Evolutionary conservation across 1,140 invertebrate genomes (phyloP), one percentile per base, ranked within the genome.

Genomic region (Heliothis subflexa): DNA sequence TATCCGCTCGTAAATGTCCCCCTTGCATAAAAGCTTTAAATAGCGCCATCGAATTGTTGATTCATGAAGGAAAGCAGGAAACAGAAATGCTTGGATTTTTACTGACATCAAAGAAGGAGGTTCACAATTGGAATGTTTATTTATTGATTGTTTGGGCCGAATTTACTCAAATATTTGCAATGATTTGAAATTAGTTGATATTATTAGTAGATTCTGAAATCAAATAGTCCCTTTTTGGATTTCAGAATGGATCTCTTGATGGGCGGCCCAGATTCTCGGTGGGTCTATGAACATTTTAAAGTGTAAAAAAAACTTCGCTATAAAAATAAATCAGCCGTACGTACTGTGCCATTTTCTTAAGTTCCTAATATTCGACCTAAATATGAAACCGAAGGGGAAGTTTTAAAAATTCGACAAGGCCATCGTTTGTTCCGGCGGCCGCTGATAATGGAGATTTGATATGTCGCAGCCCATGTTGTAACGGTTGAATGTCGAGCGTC

Each of bases 391-490:
- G 21, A 55, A 62, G 45, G 11, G 62, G 18, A 70, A 70, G 40
- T 50, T 70, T 70, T 12, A 45, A 33, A 80, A 76, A 77, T 59
- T 50, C 66, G 40, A 33, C 64, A 78, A 78, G 66, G 75, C 28
- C 54, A 77, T 78, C 50, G 45, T 80, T 80, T 54, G 78, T 73
- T 81, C 52, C 73, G 59, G 61, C 75, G 81, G 68, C 80, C 81
- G 81, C 81, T 88, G 87, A 89, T 93, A 90, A 91, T 90, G 85
- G 88, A 89, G 86, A 89, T 92, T 91, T 91, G 91, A 91, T 91
- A 93, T 90, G 88, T 92, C 86, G 88, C 86, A 62, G 71, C 55
- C 84, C 83, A 79, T 87, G 86, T 79, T 86, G 87, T 86, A 90
- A 91, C 84, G 86, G 88, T 91, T 89, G 88, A 89, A 88, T 89